Percentiles rank a stretch among this genome's conserved stretches.
phyloP scores from a whole-genome alignment of 2,113 vertebrate genomes.

The Triplophysa siluroides region DNA sequence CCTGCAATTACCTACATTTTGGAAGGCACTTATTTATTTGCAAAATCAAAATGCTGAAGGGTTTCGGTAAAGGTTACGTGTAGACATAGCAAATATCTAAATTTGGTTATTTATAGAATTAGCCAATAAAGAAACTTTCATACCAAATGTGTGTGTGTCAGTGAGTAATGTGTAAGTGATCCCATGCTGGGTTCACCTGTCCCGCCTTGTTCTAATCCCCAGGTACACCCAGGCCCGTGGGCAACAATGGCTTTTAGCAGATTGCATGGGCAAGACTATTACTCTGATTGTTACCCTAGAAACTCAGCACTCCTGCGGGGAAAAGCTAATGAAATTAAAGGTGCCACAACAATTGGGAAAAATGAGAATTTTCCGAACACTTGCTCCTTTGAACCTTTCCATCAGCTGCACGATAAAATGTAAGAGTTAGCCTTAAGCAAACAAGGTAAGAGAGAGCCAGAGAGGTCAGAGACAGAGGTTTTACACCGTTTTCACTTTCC shows the following conservation, averaged over 20 bases:
- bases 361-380: slow-evolving; percentile 52
- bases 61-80: not conserved
- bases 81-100: not conserved
- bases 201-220: slow-evolving; percentile 72
- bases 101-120: too few species aligned
- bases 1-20: not conserved
- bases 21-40: slow-evolving; percentile 6
- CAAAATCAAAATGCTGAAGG: not conserved
- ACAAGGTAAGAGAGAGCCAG: slow-evolving; percentile 25
- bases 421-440: slow-evolving; percentile 45
- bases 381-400: slow-evolving; percentile 59
- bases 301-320: slow-evolving; percentile 63
- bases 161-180: slow-evolving; percentile 49
- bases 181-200: slow-evolving; percentile 69
- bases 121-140: too few species aligned
- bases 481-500: slow-evolving; percentile 6
- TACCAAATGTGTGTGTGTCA: slow-evolving; percentile 31
- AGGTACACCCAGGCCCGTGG: slow-evolving; percentile 68
- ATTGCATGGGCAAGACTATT: slow-evolving; percentile 77
- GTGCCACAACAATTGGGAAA: slow-evolving; percentile 60
- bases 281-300: slow-evolving; percentile 75
- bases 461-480: slow-evolving; percentile 19
- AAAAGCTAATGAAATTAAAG: slow-evolving; percentile 65
- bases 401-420: slow-evolving; percentile 36
- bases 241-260: slow-evolving; percentile 74